These are phyloP conservation scores for human DNA, from an alignment of 2,113 vertebrate genomes.

Conservation along the genomic window GRCh38 chr2:153387001-153387500, in stretches of 20 bases:
- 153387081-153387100: background rate
- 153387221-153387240: background rate
- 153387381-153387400: background rate
- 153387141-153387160: background rate
- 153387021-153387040: background rate
- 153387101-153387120: background rate
- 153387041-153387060: background rate
- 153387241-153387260: slow-evolving; percentile 1
- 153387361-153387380: background rate
- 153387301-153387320: background rate
- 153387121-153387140: slow-evolving; percentile 10
- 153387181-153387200: background rate
- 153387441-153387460: slow-evolving; percentile 4
- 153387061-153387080: background rate
- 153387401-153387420: background rate
- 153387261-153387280: background rate
- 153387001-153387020: background rate
- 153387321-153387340: background rate
- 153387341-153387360: background rate
- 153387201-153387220: background rate
- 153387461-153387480: slow-evolving; percentile 24
- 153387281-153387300: background rate
- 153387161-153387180: background rate
- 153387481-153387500: background rate
- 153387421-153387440: background rate